Base-by-base conservation (phyloP, 1,140 invertebrate genomes). In the Lordiphosa clarofinis region DNA sequence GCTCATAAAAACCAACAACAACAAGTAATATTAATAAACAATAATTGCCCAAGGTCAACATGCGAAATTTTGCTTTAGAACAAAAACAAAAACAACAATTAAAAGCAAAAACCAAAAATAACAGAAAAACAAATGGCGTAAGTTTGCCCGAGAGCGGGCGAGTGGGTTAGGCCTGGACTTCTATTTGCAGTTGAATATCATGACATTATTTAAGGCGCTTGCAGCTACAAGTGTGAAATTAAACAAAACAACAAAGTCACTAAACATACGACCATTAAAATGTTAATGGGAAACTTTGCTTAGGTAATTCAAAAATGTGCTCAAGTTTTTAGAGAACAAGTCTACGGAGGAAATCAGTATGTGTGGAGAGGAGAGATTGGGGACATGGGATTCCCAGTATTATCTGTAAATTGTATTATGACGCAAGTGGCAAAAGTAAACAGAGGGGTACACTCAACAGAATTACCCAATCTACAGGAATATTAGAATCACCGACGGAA, bases 31-130 rank as follows among this genome's bases (percentile, higher is more conserved):
- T 73, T 73, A 84, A 82, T 84, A 69, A 76, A 63, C 78, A 73
- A 84, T 84, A 84, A 76, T 76, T 76, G 56, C 42, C 53, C 78
- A 82, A 82, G 76, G 76, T 76, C 76, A 69, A 62, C 53, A 39
- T 63, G 62, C 44, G 46, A 72, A 67, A 58, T 72, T 81, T 52
- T 48, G 44, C 57, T 57, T 69, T 69, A 73, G 74, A 79, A 65
- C 54, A 66, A 55, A 66, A 46, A 28, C 35, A 56, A 28, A 28
- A 28, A 58, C 64, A 64, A 38, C 10, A 66, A 55, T 28, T 31
- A 46, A 4, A 39, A 13, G 8, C 7, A 48, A 43, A 10, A 63
- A 39, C 37, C 37, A 39, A 42, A 12, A 60, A 55, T n/a, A 36
- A 43, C 12, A 31, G 10, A 28, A 10, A 52, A 38, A 11, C 24